Evolutionary conservation across 2,797 vertebrate species (phyloP), one percentile per base, ranked within the genome.

Genomic region (Meriones psammophilus): DNA sequence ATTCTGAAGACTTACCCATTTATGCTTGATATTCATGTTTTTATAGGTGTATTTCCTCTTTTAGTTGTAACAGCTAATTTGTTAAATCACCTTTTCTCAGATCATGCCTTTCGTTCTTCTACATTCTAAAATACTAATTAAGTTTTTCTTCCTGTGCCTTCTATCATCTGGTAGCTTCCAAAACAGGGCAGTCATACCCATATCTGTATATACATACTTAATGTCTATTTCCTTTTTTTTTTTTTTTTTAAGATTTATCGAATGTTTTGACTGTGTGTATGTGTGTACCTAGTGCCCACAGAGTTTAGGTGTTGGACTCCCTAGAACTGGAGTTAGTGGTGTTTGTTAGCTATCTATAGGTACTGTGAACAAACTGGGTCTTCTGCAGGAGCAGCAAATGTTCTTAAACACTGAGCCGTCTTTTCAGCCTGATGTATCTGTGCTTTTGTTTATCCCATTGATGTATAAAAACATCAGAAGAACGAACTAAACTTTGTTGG

Each of bases 391-490:
- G 22, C 30, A 77, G 26, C 26, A 69, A 14, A 6, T 24, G 42
- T 42, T 69, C 42, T 69, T 86, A 54, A 69, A 20, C 5, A 50
- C 83, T 69, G 64, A 86, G 20, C 18, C 30, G 24, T 85, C 42
- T 85, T 30, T 68, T 22, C 33, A 50, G 66, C 18, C 83, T 69
- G 46, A 54, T 85, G 33, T 80, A 2, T 66, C 4, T 84, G 39
- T 18, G 30, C 66, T 79, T 90, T 56, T 62, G 17, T 24, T 30
- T 64, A 90, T 12, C 42, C 26, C 8, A 3, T 71, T 88, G 68
- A 42, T 95, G 88, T 77, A 60, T 71, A 80, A 92, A 81, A 96
- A 33, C 18, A 88, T 85, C 13, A 85, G 68, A 96, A 96, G 66
- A 39, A 2, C 39, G 92, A 30, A 68, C 39, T 56, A 58, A 71